Conservation (phyloP, 2,888 invertebrate species). For the Lasioglossum calceatum region DNA sequence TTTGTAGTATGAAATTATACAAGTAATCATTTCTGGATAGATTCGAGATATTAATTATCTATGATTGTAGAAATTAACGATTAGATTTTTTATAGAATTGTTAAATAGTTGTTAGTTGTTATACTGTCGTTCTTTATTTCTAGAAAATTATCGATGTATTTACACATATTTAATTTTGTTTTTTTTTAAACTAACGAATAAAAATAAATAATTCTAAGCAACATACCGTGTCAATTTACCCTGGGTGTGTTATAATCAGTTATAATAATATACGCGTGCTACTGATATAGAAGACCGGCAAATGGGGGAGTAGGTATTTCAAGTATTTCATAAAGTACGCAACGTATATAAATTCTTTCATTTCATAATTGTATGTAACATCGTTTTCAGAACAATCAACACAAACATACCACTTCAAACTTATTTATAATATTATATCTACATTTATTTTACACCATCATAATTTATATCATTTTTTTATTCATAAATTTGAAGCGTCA, state of each 20-base stretch:
- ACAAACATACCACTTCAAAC: background rate
- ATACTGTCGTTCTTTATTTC: background rate
- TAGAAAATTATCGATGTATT: background rate
- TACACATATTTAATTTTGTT: background rate
- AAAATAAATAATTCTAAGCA: background rate
- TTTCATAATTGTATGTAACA: background rate
- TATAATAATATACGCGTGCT: background rate
- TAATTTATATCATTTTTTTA: background rate
- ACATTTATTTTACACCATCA: background rate
- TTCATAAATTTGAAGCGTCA: slow-evolving; percentile 5
- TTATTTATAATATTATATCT: background rate
- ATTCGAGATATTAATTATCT: background rate
- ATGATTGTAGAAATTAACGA: background rate
- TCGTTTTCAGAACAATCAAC: background rate
- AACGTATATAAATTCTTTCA: slow-evolving; percentile 7
- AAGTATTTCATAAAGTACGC: background rate
- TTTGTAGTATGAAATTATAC: background rate
- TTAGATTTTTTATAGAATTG: background rate
- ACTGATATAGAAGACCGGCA: background rate
- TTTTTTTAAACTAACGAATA: background rate
- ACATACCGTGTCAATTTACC: background rate
- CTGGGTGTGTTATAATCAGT: background rate
- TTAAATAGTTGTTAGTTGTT: background rate
- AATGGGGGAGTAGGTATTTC: background rate
- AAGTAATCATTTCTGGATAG: background rate